Evolutionary conservation across 2,797 vertebrate genomes (phyloP).

Genomic region (Sebastes matsubarae): DNA sequence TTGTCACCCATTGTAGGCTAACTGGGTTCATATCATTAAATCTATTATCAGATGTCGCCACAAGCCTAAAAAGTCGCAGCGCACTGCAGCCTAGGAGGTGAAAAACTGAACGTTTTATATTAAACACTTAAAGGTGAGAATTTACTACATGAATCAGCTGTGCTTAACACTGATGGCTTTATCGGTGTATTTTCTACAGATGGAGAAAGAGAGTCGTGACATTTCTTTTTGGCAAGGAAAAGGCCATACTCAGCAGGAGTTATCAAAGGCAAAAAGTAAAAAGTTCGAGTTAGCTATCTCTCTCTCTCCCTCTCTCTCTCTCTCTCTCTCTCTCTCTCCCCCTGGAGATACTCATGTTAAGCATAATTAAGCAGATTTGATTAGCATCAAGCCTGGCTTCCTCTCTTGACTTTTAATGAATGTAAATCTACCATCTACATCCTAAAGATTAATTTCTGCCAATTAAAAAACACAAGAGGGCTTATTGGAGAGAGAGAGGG

Average conservation of each 20-base stretch:
- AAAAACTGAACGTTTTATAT: slow-evolving; percentile 56
- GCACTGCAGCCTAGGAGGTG: slow-evolving; percentile 26
- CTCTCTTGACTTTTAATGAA: slow-evolving; percentile 99
- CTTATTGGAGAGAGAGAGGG: slow-evolving; percentile 85
- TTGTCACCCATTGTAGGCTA: slow-evolving; percentile 8
- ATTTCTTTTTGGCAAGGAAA: slow-evolving; percentile 83
- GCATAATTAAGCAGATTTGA: slow-evolving; percentile 99
- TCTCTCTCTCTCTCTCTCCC: slow-evolving; percentile 77
- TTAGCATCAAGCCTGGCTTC: slow-evolving; percentile 99
- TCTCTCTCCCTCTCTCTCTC: slow-evolving; percentile 65
- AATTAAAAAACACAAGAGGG: slow-evolving; percentile 97
- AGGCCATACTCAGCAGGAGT: slow-evolving; percentile 85
- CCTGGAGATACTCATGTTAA: slow-evolving; percentile 99
- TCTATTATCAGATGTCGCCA: slow-evolving; percentile 15
- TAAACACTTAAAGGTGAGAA: slow-evolving; percentile 62
- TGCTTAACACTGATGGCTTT: slow-evolving; percentile 69
- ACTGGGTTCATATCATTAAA: slow-evolving; percentile 20
- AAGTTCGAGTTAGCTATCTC: slow-evolving; percentile 81
- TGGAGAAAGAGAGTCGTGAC: slow-evolving; percentile 80
- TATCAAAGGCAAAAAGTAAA: slow-evolving; percentile 85
- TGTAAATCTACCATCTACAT: slow-evolving; percentile 99
- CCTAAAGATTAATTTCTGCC: slow-evolving; percentile 99
- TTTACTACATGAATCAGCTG: slow-evolving; percentile 66
- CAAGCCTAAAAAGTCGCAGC: slow-evolving; percentile 31
- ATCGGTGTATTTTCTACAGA: slow-evolving; percentile 76